These are phyloP conservation scores for Mus pahari DNA, from an alignment of 2,113 vertebrate genomes.

Conservation along the genomic window DNA sequence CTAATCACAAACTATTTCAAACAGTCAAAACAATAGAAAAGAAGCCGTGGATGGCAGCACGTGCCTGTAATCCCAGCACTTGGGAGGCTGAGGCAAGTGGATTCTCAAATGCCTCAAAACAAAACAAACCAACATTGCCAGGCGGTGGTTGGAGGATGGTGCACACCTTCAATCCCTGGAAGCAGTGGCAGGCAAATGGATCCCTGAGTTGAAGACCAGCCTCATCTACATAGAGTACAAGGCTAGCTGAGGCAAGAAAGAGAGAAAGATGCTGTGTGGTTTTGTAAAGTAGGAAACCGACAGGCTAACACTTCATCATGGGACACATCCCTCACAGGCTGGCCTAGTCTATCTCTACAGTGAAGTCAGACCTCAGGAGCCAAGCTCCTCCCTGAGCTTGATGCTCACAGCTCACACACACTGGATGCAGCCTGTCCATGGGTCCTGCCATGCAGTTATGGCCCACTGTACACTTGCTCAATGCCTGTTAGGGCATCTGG, in stretches of 20 bases:
- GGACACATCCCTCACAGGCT: not conserved
- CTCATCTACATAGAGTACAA: not conserved
- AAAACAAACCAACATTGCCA: not conserved
- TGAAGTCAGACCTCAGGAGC: not conserved
- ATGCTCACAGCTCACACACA: not conserved
- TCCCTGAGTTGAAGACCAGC: not conserved
- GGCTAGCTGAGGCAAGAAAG: not conserved
- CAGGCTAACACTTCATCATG: no score
- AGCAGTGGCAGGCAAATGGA: not conserved
- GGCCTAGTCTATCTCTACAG: not conserved
- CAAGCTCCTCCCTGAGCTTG: no score
- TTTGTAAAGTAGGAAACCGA: not conserved
- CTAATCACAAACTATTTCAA: not conserved
- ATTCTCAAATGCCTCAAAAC: not conserved
- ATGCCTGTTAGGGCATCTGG: fast-evolving
- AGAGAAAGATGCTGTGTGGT: not conserved
- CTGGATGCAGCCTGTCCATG: not conserved
- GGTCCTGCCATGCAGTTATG: not conserved
- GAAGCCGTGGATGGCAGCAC: not conserved
- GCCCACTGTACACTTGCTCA: fast-evolving
- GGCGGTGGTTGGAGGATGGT: not conserved
- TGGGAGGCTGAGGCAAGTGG: not conserved
- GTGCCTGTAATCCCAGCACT: not conserved
- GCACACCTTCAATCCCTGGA: not conserved
- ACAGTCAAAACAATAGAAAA: not conserved